Base-by-base conservation (phyloP, 2,888 invertebrate genomes). In the Noctua janthe region DNA sequence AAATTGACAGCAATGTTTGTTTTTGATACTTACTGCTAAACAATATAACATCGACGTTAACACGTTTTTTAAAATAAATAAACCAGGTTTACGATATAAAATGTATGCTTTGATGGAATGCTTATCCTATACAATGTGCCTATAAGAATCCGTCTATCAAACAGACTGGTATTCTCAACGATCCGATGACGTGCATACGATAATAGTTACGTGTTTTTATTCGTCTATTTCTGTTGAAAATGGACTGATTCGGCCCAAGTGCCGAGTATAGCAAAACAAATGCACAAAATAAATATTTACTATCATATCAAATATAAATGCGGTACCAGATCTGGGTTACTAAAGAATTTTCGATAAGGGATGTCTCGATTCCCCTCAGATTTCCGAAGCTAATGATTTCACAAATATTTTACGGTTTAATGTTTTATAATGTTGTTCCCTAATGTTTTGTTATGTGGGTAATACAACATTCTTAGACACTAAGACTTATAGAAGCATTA, bases 221-320 rank as follows among this genome's bases (percentile, higher is more conserved):
- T 76, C 62, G 62, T 82, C 77, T 87, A 88, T 87, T 87, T 88
- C 74, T 78, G 81, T 76, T 77, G 66, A 71, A 64, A 82, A 78
- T 86, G 47, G 76, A 78, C 62, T 72, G 78, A 49, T 77, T 77
- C 74, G 59, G 54, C 56, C 29, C 67, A 80, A 74, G 86, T 72
- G 71, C 74, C 69, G 70, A 78, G 62, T 54, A 78, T 35, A 20
- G 76, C 20, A 59, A 71, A 80, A 82, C 69, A 85, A 79, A 78
- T 62, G 20, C 39, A 71, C 13, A 2, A 20, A 54, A 35, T 49
- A n/a, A 20, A 74, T 67, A 23, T n/a, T 20, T 20, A 39, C 62
- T 17, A 62, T 29, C 62, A 62, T 39, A 64, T 20, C 17, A 35
- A 35, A 35, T 64, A 35, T 20, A 64, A 35, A 64, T 35, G 35